Conservation (phyloP, 2,888 invertebrate species). For the Eupeodes luniger region DNA sequence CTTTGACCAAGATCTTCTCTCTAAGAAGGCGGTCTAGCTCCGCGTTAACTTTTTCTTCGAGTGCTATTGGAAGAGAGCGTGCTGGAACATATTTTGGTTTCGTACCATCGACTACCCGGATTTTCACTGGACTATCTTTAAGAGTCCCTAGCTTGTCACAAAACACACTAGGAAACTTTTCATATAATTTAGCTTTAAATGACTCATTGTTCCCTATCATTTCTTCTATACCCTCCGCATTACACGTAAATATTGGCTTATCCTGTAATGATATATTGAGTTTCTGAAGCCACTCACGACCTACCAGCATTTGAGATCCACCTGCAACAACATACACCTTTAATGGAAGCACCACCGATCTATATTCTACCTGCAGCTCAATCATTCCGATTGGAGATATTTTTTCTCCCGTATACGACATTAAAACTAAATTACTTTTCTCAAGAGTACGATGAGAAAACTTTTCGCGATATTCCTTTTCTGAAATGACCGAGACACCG, state of each 20-base stretch:
- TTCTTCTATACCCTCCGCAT: neutral
- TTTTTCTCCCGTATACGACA: neutral
- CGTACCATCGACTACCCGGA: constrained; percentile 11
- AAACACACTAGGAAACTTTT: constrained; percentile 19
- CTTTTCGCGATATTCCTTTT: constrained; percentile 18
- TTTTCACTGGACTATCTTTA: constrained; percentile 19
- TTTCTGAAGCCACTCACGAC: constrained; percentile 15
- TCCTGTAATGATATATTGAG: constrained; percentile 17
- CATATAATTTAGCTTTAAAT: constrained; percentile 19
- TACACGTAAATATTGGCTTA: constrained; percentile 16
- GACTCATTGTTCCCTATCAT: neutral
- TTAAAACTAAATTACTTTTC: constrained; percentile 11
- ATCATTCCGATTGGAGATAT: constrained; percentile 10
- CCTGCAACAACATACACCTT: constrained; percentile 2
- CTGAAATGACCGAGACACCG: neutral
- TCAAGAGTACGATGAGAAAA: neutral
- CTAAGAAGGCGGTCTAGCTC: constrained; percentile 7
- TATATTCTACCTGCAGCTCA: constrained; percentile 3
- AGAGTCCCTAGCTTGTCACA: constrained; percentile 18
- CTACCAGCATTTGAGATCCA: constrained; percentile 24
- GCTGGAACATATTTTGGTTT: constrained; percentile 32
- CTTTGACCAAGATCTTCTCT: constrained; percentile 1
- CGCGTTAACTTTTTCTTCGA: constrained; percentile 27
- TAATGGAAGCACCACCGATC: neutral
- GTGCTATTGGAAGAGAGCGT: constrained; percentile 27